Base-by-base conservation (phyloP, 2,888 invertebrate genomes). In the Pammene fasciana region DNA sequence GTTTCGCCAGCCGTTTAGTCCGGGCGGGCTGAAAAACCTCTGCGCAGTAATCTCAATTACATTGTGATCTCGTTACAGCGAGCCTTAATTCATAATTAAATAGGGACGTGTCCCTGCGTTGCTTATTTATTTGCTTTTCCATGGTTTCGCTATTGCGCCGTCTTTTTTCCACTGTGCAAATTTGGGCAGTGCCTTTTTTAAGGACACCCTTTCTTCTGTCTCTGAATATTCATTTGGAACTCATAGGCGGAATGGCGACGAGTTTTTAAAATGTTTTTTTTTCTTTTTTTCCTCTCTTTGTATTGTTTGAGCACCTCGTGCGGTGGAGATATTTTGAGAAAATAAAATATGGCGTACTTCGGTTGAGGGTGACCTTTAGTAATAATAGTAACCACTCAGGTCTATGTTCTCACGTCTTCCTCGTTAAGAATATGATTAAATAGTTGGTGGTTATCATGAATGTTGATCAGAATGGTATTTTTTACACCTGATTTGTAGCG, bases 71-170 rank as follows among this genome's bases (percentile, higher is more conserved):
- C 88, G 88, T 91, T 91, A 89, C 90, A 82, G 86, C 83, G 82
- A 85, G 82, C 88, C 88, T 86, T 92, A 90, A 90, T 91, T 92
- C 90, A 92, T 91, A 92, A 92, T 92, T 91, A 92, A 92, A 90
- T 87, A 89, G 88, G 86, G 86, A 86, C 87, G 84, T 87, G 88
- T 87, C 89, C 86, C 86, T 81, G 79, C 79, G 79, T 79, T 84
- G 84, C 83, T 89, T 89, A 89, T 91, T 91, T 90, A 88, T 89
- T 89, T 88, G 85, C 84, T 86, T 87, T 89, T 89, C 89, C 87
- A 88, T 88, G 88, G 86, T 85, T 86, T 86, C 83, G 82, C 86
- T 82, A 90, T 89, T 86, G 85, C 83, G 82, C 77, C 71, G 76
- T 76, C 81, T 83, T 87, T 86, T 86, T 84, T 83, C 75, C 76